These are phyloP conservation scores for Acanthurus lineatus DNA, from an alignment of 2,797 vertebrate species.

Conservation along the genomic window DNA sequence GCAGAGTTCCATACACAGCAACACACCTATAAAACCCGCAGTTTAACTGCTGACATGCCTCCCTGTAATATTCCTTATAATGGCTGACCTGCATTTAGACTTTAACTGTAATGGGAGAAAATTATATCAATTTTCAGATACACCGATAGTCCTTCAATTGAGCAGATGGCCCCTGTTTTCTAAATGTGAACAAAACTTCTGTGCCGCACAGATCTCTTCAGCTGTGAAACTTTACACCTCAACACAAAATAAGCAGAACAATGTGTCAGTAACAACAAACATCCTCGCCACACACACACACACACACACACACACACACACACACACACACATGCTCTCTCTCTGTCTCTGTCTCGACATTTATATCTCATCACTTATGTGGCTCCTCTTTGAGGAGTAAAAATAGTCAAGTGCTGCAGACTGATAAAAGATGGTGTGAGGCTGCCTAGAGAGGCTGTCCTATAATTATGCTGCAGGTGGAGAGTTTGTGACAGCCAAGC, in stretches of 20 bases:
- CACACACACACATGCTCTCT: neutral
- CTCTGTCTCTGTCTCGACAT: conserved; percentile 3
- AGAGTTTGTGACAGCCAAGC: conserved; percentile 68
- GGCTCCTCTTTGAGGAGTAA: conserved; percentile 54
- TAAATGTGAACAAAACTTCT: neutral
- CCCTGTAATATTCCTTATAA: neutral
- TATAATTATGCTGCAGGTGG: conserved; percentile 67
- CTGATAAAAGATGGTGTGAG: conserved; percentile 68
- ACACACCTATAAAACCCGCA: neutral
- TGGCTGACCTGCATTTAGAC: neutral
- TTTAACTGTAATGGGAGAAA: neutral
- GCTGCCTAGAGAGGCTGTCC: conserved; percentile 54
- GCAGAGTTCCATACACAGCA: neutral
- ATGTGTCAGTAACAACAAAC: conserved; percentile 21
- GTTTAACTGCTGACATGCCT: neutral
- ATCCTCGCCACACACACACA: conserved; percentile 19
- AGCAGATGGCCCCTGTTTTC: too few relatives aligned
- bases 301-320: neutral
- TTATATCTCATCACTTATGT: conserved; percentile 36
- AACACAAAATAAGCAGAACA: neutral
- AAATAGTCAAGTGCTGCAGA: conserved; percentile 71
- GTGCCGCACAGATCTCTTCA: conserved; percentile 18
- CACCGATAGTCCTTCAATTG: too few relatives aligned
- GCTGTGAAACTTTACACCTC: conserved; percentile 29
- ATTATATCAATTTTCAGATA: neutral